Evolutionary conservation across 2,888 invertebrate genomes (phyloP).

Genomic region (Drosophila affinis): DNA sequence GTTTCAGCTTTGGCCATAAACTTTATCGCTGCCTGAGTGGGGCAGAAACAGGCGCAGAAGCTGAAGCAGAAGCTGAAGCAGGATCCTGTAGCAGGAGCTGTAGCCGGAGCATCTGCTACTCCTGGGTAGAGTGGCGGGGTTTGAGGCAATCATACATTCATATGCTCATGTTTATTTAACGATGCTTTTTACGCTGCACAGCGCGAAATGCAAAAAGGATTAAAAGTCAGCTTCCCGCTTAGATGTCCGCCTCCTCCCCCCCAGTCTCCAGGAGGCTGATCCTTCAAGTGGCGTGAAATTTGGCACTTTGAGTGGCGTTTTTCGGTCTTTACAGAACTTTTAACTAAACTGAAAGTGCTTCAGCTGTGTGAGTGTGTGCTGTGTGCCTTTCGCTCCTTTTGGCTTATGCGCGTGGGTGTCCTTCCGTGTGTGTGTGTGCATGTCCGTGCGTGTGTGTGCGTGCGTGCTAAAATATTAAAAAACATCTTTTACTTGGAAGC

Average conservation of each 20-base stretch:
- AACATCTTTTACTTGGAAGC: slow-evolving; percentile 59
- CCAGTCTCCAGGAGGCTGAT: not conserved
- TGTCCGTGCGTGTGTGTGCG: slow-evolving; percentile 5
- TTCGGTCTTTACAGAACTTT: slow-evolving; percentile 45
- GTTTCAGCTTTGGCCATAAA: slow-evolving; percentile 38
- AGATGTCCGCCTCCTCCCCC: not conserved
- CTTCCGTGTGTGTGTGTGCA: not conserved
- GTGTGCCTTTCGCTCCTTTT: not conserved
- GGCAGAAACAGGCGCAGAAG: not conserved
- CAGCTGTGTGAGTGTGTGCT: slow-evolving; percentile 18
- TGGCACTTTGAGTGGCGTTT: slow-evolving; percentile 67
- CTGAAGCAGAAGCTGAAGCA: not conserved
- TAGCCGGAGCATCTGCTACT: slow-evolving; percentile 21
- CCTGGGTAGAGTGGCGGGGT: slow-evolving; percentile 5
- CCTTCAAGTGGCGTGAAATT: slow-evolving; percentile 72
- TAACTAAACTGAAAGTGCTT: slow-evolving; percentile 39
- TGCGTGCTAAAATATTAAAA: slow-evolving; percentile 66
- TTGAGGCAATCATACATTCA: slow-evolving; percentile 68
- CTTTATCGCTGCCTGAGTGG: slow-evolving; percentile 31
- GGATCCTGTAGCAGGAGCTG: not conserved
- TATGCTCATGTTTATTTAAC: slow-evolving; percentile 78
- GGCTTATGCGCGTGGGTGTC: not conserved
- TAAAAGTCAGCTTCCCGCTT: slow-evolving; percentile 48
- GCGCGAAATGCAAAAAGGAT: slow-evolving; percentile 71
- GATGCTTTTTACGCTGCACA: slow-evolving; percentile 74